Percentiles rank a stretch among this genome's conserved stretches.
phyloP scores from a whole-genome alignment of 2,113 vertebrate genomes.

The Microcebus murinus region DNA sequence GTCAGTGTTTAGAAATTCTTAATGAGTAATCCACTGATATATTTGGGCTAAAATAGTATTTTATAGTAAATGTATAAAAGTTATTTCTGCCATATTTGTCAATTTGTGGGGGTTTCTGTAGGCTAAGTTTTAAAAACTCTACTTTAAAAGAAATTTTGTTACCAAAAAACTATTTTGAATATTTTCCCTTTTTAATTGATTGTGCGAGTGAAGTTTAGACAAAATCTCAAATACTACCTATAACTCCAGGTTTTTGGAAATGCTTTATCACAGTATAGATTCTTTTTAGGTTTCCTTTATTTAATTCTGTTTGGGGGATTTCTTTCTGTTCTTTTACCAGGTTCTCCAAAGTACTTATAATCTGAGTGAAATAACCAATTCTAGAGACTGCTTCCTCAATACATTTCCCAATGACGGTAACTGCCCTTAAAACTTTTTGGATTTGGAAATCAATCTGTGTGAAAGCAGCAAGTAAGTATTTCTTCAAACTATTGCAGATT shows the following conservation, averaged over 20 bases:
- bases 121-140: neutral
- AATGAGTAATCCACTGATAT: neutral
- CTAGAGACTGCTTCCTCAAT: neutral
- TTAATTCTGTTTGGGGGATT: neutral
- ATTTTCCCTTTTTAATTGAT: neutral
- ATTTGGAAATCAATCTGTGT: conserved; percentile 1
- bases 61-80: neutral
- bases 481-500: neutral
- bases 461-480: conserved; percentile 52
- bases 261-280: neutral
- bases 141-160: neutral
- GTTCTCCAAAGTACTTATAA: conserved; percentile 27
- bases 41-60: neutral
- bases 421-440: conserved; percentile 10
- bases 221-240: neutral
- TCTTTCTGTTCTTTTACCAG: conserved; percentile 56
- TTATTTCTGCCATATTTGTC: neutral
- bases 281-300: neutral
- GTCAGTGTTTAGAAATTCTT: conserved; percentile 38
- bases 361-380: neutral
- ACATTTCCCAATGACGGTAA: conserved; percentile 24
- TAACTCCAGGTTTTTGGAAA: neutral
- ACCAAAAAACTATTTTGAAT: conserved; percentile 8
- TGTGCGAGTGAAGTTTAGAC: conserved; percentile 1
- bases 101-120: neutral